Base-by-base conservation (phyloP, 2,797 vertebrate genomes). In the Esox masquinongy region DNA sequence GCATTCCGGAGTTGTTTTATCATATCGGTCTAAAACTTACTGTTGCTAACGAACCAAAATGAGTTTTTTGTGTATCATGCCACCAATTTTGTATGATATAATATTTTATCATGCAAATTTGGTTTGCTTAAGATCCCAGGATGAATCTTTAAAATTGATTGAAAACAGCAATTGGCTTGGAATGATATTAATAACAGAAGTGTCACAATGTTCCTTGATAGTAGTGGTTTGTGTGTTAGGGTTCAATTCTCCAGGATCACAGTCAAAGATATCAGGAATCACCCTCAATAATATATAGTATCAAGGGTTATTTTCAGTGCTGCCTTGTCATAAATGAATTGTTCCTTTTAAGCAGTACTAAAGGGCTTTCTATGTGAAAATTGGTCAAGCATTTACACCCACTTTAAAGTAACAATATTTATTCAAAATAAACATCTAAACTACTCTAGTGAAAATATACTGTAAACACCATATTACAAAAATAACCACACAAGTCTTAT, bases 71-170 rank as follows among this genome's bases (percentile, higher is more conserved):
- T 47, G 43, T 14, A 14, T 14, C 43, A 47, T 47, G 12, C 6
- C 43, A 47, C 9, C 43, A 47, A 47, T 47, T 47, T 11, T 47
- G 43, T 47, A 47, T 47, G 9, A 12, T 47, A 47, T 12, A 11
- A 47, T 47, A 47, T 47, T 12, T 47, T 47, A 47, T 47, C 43
- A 47, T 11, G 6, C 9, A 47, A 11, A 47, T 47, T 47, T 47
- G 9, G 43, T 47, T 47, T 47, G 43, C 11, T 51, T 51, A 22
- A 51, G 22, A 59, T 36, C n/a, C 9, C 16, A 7, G 29, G 56
- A 78, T 49, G 56, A n/a, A 72, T 39, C 31, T 4, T 16, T 49
- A 72, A 50, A 29, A 69, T 39, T 56, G 26, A 68, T 63, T 39
- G 39, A 43, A 39, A 22, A 36, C 31, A 56, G 47, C 47, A 53